Conservation (phyloP, 2,888 invertebrate genomes). For the Acleris emargana region DNA sequence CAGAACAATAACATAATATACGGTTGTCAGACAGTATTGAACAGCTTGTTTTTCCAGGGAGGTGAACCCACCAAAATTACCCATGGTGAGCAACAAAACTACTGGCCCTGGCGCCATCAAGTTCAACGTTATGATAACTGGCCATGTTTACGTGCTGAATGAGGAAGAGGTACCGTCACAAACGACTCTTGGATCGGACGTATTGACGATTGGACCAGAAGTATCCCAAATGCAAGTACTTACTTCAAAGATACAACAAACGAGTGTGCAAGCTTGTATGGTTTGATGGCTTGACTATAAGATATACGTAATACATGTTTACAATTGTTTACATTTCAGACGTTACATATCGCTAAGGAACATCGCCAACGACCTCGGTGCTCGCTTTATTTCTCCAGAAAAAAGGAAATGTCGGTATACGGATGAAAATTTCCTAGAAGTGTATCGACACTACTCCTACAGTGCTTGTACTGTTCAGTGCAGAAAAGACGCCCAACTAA, state of each 20-base stretch:
- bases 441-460: conserved; percentile 87
- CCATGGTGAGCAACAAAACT: conserved; percentile 86
- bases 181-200: conserved; percentile 86
- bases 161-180: conserved; percentile 88
- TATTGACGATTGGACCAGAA: conserved; percentile 84
- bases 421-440: conserved; percentile 84
- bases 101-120: conserved; percentile 85
- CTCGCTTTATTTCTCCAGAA: conserved; percentile 83
- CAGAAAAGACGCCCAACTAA: conserved; percentile 86
- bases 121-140: conserved; percentile 75
- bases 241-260: conserved; percentile 3
- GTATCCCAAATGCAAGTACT: conserved; percentile 76
- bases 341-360: conserved; percentile 83
- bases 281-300: neutral
- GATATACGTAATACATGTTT: neutral
- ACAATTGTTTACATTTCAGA: conserved; percentile 54
- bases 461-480: conserved; percentile 90
- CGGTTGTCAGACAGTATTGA: too few relatives aligned
- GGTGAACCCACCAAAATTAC: conserved; percentile 65
- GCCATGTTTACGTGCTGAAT: conserved; percentile 86
- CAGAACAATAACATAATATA: too few relatives aligned
- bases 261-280: neutral
- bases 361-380: conserved; percentile 88
- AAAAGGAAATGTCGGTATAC: conserved; percentile 90
- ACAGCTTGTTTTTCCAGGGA: conserved; percentile 56